A percentile compares a stretch with the other conserved stretches of the same genome.
These are phyloP conservation scores for Dasysyrphus tricinctus DNA, from an alignment of 2,888 invertebrate species.

Conservation along the genomic window DNA sequence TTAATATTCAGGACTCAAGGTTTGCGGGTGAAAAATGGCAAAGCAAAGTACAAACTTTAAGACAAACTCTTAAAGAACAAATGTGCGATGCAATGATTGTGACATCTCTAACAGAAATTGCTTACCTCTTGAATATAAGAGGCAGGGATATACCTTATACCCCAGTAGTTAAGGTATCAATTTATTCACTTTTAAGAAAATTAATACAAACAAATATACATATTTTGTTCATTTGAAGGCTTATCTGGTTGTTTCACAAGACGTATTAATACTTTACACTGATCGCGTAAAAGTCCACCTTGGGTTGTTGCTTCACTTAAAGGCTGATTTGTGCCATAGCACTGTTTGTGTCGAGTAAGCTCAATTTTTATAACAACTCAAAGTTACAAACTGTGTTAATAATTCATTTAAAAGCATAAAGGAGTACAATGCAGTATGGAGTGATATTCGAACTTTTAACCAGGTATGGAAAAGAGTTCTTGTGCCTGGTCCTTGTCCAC, in stretches of 20 bases:
- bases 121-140: slow-evolving; percentile 95
- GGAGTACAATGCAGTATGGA: slow-evolving; percentile 89
- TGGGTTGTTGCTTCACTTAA: slow-evolving; percentile 84
- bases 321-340: slow-evolving; percentile 86
- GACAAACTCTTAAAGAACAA: slow-evolving; percentile 86
- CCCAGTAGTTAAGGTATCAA: slow-evolving; percentile 88
- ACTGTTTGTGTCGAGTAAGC: slow-evolving; percentile 87
- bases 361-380: not conserved
- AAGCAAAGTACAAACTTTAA: slow-evolving; percentile 88
- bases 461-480: slow-evolving; percentile 87
- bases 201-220: not conserved
- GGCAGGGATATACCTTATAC: slow-evolving; percentile 92
- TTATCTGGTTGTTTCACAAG: slow-evolving; percentile 88
- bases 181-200: not conserved
- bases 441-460: slow-evolving; percentile 87
- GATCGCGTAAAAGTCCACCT: slow-evolving; percentile 87
- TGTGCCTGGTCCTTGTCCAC: slow-evolving; percentile 88
- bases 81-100: slow-evolving; percentile 91
- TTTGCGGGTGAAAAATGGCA: slow-evolving; percentile 89
- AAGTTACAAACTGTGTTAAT: not conserved
- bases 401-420: slow-evolving; percentile 85
- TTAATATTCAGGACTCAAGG: slow-evolving; percentile 86
- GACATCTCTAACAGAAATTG: slow-evolving; percentile 93
- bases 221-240: slow-evolving; percentile 85
- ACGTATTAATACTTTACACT: slow-evolving; percentile 88